These are phyloP conservation scores for Pachliopta kotzebuea DNA, from an alignment of 2,888 invertebrate species.

Conservation along the genomic window DNA sequence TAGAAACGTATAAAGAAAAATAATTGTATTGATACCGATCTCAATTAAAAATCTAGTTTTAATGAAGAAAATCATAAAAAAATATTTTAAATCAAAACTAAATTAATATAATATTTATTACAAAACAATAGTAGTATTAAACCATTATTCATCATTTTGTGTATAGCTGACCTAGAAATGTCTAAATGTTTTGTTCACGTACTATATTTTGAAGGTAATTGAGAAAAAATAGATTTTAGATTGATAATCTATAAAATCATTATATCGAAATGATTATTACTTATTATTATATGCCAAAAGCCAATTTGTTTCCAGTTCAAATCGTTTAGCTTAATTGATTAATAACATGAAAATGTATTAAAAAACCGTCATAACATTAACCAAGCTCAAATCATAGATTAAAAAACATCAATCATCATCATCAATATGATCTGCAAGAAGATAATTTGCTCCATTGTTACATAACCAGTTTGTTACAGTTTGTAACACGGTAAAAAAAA, in stretches of 20 bases:
- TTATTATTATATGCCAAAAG: conserved; percentile 7
- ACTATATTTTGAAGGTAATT: not conserved
- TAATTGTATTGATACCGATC: too few relatives aligned
- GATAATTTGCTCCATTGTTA: conserved; percentile 43
- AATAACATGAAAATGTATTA: not conserved
- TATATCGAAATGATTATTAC: not conserved
- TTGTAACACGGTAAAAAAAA: conserved; percentile 42
- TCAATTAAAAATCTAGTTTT: too few relatives aligned
- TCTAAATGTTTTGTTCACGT: too few relatives aligned
- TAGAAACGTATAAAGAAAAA: too few relatives aligned
- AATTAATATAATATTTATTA: too few relatives aligned
- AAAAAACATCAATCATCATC: conserved; percentile 5
- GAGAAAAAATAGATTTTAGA: too few relatives aligned
- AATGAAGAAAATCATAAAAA: too few relatives aligned
- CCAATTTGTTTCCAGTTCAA: conserved; percentile 10
- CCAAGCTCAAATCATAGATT: conserved; percentile 27
- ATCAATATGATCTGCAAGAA: conserved; percentile 17
- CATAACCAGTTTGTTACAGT: conserved; percentile 46
- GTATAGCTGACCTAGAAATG: too few relatives aligned
- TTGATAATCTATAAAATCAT: not conserved
- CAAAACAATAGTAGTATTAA: too few relatives aligned
- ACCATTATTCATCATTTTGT: too few relatives aligned
- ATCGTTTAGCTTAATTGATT: conserved; percentile 14
- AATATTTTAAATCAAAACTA: too few relatives aligned
- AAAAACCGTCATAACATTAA: conserved; percentile 11